These are phyloP conservation scores for human (Homo sapiens) DNA, from an alignment of 2,113 vertebrate genomes.

Conservation along the genomic window DNA sequence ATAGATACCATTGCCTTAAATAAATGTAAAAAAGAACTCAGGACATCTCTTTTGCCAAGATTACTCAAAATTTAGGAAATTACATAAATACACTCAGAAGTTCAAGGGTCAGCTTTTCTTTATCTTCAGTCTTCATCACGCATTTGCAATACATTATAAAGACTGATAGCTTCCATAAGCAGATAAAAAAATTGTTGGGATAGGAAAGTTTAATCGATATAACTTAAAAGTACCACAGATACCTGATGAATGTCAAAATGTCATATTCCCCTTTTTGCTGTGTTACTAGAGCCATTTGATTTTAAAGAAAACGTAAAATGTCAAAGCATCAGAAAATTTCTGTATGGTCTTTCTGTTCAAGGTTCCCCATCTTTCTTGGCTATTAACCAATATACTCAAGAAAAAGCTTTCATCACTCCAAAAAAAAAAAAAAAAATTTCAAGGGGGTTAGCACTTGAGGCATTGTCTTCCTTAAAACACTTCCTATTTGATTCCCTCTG, in stretches of 20 bases:
- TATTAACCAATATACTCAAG: slow-evolving; percentile 27
- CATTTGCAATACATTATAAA: not conserved
- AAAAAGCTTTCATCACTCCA: not conserved
- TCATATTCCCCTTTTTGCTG: slow-evolving; percentile 27
- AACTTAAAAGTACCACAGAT: slow-evolving; percentile 48
- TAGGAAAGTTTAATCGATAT: not conserved
- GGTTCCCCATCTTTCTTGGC: not conserved
- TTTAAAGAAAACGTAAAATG: slow-evolving; percentile 48
- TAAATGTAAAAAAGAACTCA: not conserved
- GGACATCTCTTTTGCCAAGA: not conserved
- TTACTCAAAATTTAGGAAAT: not conserved
- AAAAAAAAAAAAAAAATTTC: not conserved
- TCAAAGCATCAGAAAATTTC: slow-evolving; percentile 67
- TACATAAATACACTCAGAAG: not conserved
- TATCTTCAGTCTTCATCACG: not conserved
- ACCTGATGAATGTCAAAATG: slow-evolving; percentile 12
- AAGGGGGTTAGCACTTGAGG: not conserved
- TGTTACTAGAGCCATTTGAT: slow-evolving; percentile 53
- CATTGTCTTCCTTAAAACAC: slow-evolving; percentile 18
- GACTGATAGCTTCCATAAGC: not conserved
- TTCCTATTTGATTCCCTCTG: slow-evolving; percentile 76
- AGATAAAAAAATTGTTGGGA: not conserved
- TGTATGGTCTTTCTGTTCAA: not conserved
- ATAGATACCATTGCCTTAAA: not conserved
- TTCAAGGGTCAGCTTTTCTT: not conserved